Evolutionary conservation across 2,888 invertebrate species (phyloP), one percentile per base, ranked within the genome.

Genomic region (Elmis aenea): DNA sequence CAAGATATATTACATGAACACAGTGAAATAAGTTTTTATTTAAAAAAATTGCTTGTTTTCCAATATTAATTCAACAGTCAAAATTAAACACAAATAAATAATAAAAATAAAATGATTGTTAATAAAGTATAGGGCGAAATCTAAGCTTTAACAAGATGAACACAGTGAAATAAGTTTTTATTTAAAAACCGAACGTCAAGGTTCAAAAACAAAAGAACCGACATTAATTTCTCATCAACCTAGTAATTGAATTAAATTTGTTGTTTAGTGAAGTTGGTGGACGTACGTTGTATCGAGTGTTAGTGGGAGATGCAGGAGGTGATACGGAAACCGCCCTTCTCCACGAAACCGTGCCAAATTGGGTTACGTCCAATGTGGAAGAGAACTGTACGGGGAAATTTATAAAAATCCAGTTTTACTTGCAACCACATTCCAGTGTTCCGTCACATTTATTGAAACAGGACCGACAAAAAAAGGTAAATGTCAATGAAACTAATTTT

Each of bases 331-430:
- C 91, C 47, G 83, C 85, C 43, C 74, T 95, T 24, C 74, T 97
- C 5, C 86, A 87, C 50, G 97, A 97, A 66, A 93, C 90, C 0
- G 91, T 96, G 8, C 96, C 96, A 0, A 81, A 83, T 8, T 97
- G 96, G 96, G 93, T 97, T 6, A 85, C 88, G 1, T 93, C 95
- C 54, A 90, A 93, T 26, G 88, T 94, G 24, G 86, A 95, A 38
- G 91, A 94, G 60, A 90, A 92, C 71, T 89, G 87, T 50, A 80
- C 90, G 46, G 96, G 95, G 1, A 94, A 95, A 68, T 89, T 96
- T 57, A 89, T 89, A 54, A 99, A 97, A 73, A 85, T 99, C 62
- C 91, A 97, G 13, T 99, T 99, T 69, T 94, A 91, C 66, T 76
- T 99, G 33, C 81, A 93, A 55, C 93, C 96, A n/a, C 94, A 97